These are phyloP conservation scores for Argyresthia albistria DNA, from an alignment of 2,888 invertebrate species.

Conservation along the genomic window DNA sequence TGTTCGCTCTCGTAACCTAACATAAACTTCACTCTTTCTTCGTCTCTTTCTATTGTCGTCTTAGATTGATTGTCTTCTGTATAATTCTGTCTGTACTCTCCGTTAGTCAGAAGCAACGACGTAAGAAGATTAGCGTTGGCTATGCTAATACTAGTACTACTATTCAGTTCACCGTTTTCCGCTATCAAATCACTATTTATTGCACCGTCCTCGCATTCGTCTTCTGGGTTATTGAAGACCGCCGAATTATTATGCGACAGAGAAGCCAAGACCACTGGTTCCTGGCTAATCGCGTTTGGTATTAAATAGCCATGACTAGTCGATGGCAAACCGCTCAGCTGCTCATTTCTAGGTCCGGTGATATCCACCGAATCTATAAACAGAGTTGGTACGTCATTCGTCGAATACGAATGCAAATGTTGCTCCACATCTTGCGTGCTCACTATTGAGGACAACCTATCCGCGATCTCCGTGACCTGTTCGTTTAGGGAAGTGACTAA, in stretches of 20 bases:
- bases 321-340: conserved; percentile 69
- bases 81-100: conserved; percentile 49
- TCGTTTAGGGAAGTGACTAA: conserved; percentile 62
- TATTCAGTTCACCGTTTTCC: conserved; percentile 38
- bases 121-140: conserved; percentile 73
- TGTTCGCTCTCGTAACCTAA: conserved; percentile 59
- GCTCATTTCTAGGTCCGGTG: conserved; percentile 46
- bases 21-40: conserved; percentile 55
- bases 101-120: conserved; percentile 68
- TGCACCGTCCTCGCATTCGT: conserved; percentile 31
- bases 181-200: conserved; percentile 46
- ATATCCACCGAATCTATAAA: conserved; percentile 35
- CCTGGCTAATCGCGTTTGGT: conserved; percentile 74
- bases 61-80: conserved; percentile 36
- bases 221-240: conserved; percentile 49
- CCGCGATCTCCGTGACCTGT: conserved; percentile 64
- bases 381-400: conserved; percentile 54
- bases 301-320: conserved; percentile 76
- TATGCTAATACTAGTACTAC: conserved; percentile 72
- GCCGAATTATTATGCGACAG: conserved; percentile 62
- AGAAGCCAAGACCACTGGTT: conserved; percentile 67
- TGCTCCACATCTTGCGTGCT: conserved; percentile 39
- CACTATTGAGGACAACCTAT: conserved; percentile 55
- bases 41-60: conserved; percentile 31
- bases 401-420: conserved; percentile 56